phyloP scores from a whole-genome alignment of 2,797 vertebrate species.

The Takifugu rubripes region DNA sequence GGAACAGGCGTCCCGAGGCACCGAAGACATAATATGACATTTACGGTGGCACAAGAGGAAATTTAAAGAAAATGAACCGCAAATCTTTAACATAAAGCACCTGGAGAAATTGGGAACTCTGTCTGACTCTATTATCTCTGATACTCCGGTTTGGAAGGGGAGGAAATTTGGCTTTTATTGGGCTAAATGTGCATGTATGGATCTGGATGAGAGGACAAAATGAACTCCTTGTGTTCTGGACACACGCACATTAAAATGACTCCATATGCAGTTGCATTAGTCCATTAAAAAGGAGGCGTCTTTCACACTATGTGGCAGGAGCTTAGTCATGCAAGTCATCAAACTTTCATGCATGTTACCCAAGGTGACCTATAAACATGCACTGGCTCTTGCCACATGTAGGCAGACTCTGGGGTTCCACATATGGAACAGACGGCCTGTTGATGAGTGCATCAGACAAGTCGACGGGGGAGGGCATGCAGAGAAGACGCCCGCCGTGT shows the following conservation, averaged over 20 bases:
- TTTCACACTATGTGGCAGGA: not conserved
- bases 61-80: conserved; percentile 4
- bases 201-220: too few relatives aligned
- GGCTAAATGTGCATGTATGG: too few relatives aligned
- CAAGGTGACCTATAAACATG: conserved; percentile 46
- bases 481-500: conserved; percentile 35
- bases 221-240: too few relatives aligned
- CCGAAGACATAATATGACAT: not conserved
- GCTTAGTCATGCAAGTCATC: conserved; percentile 25
- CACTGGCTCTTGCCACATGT: conserved; percentile 33
- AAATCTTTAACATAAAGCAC: not conserved
- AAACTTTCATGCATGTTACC: conserved; percentile 38
- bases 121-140: not conserved
- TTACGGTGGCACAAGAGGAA: conserved; percentile 3
- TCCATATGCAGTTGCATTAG: too few relatives aligned
- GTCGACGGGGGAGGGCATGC: conserved; percentile 20
- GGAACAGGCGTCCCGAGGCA: conserved; percentile 8
- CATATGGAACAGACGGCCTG: conserved; percentile 35
- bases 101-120: not conserved
- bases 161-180: too few relatives aligned
- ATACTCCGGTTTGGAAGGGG: too few relatives aligned
- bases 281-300: too few relatives aligned
- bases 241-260: too few relatives aligned
- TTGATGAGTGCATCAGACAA: conserved; percentile 29
- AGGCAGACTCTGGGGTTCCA: conserved; percentile 29